These are phyloP conservation scores for Halyomorpha halys DNA, from an alignment of 1,140 invertebrate genomes.

Conservation along the genomic window DNA sequence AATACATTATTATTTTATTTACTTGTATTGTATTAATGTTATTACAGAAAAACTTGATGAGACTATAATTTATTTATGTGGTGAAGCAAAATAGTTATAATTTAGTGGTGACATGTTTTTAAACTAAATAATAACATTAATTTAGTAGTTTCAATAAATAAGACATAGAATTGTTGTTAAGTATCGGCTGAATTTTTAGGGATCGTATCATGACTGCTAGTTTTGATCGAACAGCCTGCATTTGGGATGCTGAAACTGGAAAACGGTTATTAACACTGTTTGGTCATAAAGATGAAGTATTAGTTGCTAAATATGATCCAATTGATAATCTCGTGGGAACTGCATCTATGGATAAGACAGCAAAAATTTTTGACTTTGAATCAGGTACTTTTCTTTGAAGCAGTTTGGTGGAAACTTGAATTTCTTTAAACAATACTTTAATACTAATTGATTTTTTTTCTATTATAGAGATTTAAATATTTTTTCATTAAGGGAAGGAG, in stretches of 20 bases:
- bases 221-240: slow-evolving; percentile 65
- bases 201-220: slow-evolving; percentile 66
- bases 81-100: too few relatives aligned
- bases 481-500: slow-evolving; percentile 42
- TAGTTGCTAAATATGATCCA: slow-evolving; percentile 55
- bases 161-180: background rate
- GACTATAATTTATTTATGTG: too few relatives aligned
- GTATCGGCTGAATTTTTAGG: slow-evolving; percentile 38
- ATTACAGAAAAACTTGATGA: too few relatives aligned
- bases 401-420: background rate
- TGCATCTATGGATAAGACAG: slow-evolving; percentile 63
- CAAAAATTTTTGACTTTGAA: slow-evolving; percentile 55
- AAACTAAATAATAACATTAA: background rate
- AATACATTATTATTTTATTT: too few relatives aligned
- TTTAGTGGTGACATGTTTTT: too few relatives aligned
- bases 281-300: slow-evolving; percentile 64
- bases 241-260: slow-evolving; percentile 57
- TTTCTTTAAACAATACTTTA: background rate
- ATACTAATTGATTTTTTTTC: background rate
- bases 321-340: slow-evolving; percentile 51
- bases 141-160: background rate
- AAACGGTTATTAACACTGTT: slow-evolving; percentile 55
- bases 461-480: background rate
- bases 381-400: slow-evolving; percentile 36
- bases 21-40: too few relatives aligned